These are phyloP conservation scores for Zaprionus ornatus DNA, from an alignment of 1,140 invertebrate species.

Conservation along the genomic window DNA sequence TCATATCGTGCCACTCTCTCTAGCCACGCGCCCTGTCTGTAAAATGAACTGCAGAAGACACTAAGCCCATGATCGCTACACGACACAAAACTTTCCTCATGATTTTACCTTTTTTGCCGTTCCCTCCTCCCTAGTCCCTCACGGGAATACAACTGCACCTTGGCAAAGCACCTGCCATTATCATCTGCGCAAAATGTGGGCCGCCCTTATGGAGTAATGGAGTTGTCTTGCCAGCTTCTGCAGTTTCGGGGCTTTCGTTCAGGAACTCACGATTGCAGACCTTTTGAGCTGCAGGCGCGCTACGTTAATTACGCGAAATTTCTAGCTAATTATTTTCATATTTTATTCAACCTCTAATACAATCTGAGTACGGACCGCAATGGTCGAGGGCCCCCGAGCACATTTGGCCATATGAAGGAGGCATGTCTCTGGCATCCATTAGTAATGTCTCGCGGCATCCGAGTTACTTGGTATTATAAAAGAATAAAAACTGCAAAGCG, in stretches of 20 bases:
- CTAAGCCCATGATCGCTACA: conserved; percentile 13
- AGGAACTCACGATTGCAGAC: background rate
- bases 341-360: conserved; percentile 41
- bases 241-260: conserved; percentile 16
- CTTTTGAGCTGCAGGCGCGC: conserved; percentile 39
- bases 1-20: conserved; percentile 25
- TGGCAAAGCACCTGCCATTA: conserved; percentile 53
- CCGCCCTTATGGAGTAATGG: conserved; percentile 77
- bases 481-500: conserved; percentile 5
- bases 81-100: conserved; percentile 55
- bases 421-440: conserved; percentile 34
- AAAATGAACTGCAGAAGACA: conserved; percentile 6
- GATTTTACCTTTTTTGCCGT: conserved; percentile 42
- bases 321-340: conserved; percentile 61
- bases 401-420: conserved; percentile 11
- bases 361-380: conserved; percentile 2
- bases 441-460: background rate
- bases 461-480: conserved; percentile 13
- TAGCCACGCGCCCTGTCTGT: conserved; percentile 60
- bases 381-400: background rate
- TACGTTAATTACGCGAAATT: conserved; percentile 57
- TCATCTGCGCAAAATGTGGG: conserved; percentile 59
- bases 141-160: conserved; percentile 31
- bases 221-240: conserved; percentile 53
- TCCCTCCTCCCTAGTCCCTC: conserved; percentile 9